Conservation (phyloP, 2,797 vertebrate species). For the Podarcis siculus region DNA sequence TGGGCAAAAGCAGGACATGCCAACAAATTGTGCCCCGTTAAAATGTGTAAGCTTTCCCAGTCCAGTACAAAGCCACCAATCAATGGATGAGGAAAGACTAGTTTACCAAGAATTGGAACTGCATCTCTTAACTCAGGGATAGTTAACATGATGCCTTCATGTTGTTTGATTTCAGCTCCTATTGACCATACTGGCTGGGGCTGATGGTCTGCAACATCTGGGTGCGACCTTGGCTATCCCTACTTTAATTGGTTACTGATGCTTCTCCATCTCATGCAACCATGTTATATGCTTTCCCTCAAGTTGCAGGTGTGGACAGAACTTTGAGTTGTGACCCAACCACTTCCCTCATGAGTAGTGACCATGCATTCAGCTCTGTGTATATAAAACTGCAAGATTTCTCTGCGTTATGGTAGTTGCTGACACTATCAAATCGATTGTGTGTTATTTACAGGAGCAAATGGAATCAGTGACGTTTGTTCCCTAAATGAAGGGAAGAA, state of each 20-base stretch:
- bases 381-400: background rate
- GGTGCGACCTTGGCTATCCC: too few relatives aligned
- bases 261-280: background rate
- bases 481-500: background rate
- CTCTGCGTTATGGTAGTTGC: background rate
- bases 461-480: background rate
- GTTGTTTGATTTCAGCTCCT: too few relatives aligned
- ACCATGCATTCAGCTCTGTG: background rate
- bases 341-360: background rate
- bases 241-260: background rate
- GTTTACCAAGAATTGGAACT: background rate
- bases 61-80: background rate
- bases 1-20: background rate
- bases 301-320: background rate
- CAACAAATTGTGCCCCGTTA: background rate
- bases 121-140: background rate
- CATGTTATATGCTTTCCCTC: too few relatives aligned
- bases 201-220: too few relatives aligned
- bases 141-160: background rate
- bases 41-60: background rate
- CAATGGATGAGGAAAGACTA: background rate
- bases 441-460: slow-evolving; percentile 1
- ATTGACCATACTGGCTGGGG: too few relatives aligned
- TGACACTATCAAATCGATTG: background rate
- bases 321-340: background rate